Conservation (phyloP, 2,797 vertebrate genomes). For the Prunella strophiata region DNA sequence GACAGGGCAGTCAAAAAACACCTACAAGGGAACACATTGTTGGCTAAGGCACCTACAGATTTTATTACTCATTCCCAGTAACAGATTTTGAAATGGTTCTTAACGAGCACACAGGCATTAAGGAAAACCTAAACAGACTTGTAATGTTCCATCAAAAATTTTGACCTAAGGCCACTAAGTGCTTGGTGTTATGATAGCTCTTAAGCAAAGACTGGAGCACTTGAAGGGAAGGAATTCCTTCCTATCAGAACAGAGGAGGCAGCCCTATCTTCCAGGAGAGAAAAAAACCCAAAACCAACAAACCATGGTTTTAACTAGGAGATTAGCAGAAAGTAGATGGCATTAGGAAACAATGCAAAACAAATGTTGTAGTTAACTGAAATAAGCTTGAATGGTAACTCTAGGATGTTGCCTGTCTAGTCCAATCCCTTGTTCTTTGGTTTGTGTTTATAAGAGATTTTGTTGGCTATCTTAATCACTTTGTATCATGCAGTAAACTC, state of each 20-base stretch:
- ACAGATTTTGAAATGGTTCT: neutral
- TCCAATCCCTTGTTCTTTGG: neutral
- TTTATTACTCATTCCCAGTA: neutral
- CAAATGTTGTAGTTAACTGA: neutral
- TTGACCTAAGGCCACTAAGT: neutral
- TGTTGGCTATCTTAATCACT: conserved; percentile 42
- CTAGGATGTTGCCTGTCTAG: neutral
- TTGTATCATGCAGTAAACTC: neutral
- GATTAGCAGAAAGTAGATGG: neutral
- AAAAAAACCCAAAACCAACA: neutral
- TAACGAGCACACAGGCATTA: neutral
- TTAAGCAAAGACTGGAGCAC: neutral
- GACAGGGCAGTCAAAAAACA: neutral
- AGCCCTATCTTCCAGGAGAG: neutral
- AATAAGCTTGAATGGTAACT: neutral
- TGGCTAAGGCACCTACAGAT: neutral
- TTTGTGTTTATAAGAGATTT: conserved; percentile 4
- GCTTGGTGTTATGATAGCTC: neutral
- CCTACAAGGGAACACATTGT: neutral
- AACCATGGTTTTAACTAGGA: neutral
- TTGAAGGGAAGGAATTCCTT: neutral
- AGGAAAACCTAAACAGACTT: neutral
- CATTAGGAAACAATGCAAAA: neutral
- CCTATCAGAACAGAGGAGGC: neutral
- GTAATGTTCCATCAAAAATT: neutral